Conservation (phyloP, 1,140 invertebrate genomes). For the Drosophila bocqueti region DNA sequence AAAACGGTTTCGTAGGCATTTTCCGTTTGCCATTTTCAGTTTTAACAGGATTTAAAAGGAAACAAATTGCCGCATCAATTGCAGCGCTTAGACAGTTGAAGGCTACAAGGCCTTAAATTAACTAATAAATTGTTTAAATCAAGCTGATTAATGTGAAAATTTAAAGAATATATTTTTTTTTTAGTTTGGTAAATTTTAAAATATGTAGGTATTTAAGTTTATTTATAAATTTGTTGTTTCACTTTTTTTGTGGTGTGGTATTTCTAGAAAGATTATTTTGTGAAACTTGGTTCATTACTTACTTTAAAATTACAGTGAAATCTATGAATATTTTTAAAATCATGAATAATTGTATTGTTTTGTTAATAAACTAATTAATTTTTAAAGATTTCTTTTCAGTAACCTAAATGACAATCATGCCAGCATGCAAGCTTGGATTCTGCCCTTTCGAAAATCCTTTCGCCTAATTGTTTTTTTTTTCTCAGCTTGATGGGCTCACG, state of each 20-base stretch:
- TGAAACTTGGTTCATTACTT: background rate
- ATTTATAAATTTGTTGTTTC: background rate
- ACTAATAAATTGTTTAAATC: conserved; percentile 9
- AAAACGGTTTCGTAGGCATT: conserved; percentile 61
- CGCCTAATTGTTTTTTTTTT: conserved; percentile 52
- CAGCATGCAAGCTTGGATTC: background rate
- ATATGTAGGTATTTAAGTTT: background rate
- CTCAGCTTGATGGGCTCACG: conserved; percentile 30
- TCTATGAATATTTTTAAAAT: background rate
- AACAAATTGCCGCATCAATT: conserved; percentile 72
- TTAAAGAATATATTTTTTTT: background rate
- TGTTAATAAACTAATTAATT: background rate
- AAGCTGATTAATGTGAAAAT: background rate
- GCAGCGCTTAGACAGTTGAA: conserved; percentile 22
- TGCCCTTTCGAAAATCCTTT: conserved; percentile 61
- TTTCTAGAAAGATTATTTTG: no score
- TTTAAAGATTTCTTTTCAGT: background rate
- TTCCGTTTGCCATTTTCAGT: conserved; percentile 37
- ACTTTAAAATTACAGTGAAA: background rate
- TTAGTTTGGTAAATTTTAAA: background rate
- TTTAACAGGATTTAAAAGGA: conserved; percentile 55
- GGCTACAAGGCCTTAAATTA: conserved; percentile 2
- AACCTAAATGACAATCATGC: conserved; percentile 22
- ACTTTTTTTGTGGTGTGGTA: background rate
- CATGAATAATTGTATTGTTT: background rate